phyloP scores from a whole-genome alignment of 2,888 invertebrate species.

The Tachina lurida region DNA sequence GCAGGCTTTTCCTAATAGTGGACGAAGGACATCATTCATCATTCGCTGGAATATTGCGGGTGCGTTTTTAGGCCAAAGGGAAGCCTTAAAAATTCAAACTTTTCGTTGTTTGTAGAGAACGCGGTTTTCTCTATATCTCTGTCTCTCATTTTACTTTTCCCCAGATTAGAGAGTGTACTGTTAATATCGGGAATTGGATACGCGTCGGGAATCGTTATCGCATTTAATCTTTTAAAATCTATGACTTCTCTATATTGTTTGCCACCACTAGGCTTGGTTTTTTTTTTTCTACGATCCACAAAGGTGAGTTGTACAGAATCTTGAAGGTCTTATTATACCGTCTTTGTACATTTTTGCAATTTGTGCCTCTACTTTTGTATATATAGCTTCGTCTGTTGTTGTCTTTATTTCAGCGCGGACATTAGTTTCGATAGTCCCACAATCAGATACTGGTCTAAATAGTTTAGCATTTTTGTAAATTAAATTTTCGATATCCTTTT shows the following conservation, averaged over 20 bases:
- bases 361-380: conserved; percentile 43
- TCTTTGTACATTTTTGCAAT: conserved; percentile 14
- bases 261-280: too few species aligned
- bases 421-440: conserved; percentile 39
- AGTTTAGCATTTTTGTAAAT: conserved; percentile 32
- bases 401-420: conserved; percentile 66
- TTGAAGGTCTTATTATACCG: conserved; percentile 22
- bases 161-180: not conserved
- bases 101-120: conserved; percentile 1
- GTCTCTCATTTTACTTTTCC: not conserved
- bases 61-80: conserved; percentile 50
- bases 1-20: conserved; percentile 39
- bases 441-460: conserved; percentile 53
- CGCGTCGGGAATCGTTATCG: conserved; percentile 10
- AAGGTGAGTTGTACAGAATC: conserved; percentile 38
- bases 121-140: conserved; percentile 5
- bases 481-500: conserved; percentile 26
- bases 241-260: not conserved
- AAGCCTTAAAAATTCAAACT: conserved; percentile 32
- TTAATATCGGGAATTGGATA: not conserved
- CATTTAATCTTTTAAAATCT: conserved; percentile 13
- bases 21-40: not conserved
- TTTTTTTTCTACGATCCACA: not conserved
- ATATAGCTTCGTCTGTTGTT: conserved; percentile 57
- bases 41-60: conserved; percentile 48